Evolutionary conservation across 1,140 invertebrate species (phyloP), one percentile per base, ranked within the genome.

Genomic region (Drosophila pseudoananassae): DNA sequence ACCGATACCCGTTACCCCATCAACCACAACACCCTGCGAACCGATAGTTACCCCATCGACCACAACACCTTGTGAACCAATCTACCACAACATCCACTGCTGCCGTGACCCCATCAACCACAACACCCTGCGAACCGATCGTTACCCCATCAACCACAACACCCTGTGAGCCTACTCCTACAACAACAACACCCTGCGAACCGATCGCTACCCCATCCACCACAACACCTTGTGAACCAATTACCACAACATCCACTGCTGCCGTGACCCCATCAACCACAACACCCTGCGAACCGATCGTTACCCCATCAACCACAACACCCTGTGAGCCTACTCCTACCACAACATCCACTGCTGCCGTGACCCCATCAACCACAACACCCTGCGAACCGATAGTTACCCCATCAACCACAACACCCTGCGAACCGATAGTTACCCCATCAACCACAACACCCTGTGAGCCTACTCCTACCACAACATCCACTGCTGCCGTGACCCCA

Each of bases 171-270:
- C 27, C 61, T 0, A 66, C 61, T 0, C 69, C 75, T 10, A 38
- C 75, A 0, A 69, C 9, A 4, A 15, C 56, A 8, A 15, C 43
- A 36, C 9, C 49, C n/a, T 59, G 73, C 15, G 51, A 5, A 14
- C 27, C 60, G 5, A 25, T 40, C 2, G 64, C 61, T 0, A 66
- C 61, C 0, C 69, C 75, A n/a, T 45, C 75, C 0, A 69, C 9
- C 7, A 15, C 56, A 8, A 15, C 43, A 36, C 9, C 49, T 2
- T 45, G 55, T 31, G 23, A 27, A n/a, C 23, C 57, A 12, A 40
- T 54, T n/a, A n/a, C n/a, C n/a, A n/a, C n/a, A n/a, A n/a, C n/a
- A n/a, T n/a, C n/a, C n/a, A n/a, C n/a, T n/a, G n/a, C n/a, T n/a
- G n/a, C n/a, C n/a, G 47, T 20, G 38, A 54, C 53, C 4, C 54